These are phyloP conservation scores for Drosophila orosa DNA, from an alignment of 1,140 invertebrate genomes.

Conservation along the genomic window DNA sequence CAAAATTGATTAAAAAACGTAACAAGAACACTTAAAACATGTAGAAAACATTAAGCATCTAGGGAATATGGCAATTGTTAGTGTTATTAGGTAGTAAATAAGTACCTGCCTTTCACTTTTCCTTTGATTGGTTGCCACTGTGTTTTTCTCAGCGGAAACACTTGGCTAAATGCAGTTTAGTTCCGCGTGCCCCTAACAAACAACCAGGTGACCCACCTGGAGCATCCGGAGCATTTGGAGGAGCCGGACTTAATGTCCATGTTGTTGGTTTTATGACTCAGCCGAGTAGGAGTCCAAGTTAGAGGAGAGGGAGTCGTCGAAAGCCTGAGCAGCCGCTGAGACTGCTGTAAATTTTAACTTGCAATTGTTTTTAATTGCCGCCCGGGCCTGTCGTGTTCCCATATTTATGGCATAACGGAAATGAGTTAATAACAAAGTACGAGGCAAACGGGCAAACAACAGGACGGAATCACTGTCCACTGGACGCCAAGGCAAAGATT, in stretches of 20 bases:
- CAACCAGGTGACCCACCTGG: slow-evolving; percentile 5
- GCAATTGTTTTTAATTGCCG: slow-evolving; percentile 81
- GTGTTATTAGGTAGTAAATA: slow-evolving; percentile 7
- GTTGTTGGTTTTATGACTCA: slow-evolving; percentile 78
- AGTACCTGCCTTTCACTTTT: slow-evolving; percentile 3
- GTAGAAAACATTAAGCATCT: background rate
- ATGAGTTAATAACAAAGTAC: slow-evolving; percentile 82
- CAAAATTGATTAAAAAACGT: background rate
- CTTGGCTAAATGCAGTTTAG: slow-evolving; percentile 20
- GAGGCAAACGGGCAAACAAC: slow-evolving; percentile 51
- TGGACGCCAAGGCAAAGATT: slow-evolving; percentile 47
- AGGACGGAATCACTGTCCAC: slow-evolving; percentile 30
- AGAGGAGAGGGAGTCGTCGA: slow-evolving; percentile 1
- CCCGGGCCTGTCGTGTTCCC: slow-evolving; percentile 70
- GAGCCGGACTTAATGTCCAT: slow-evolving; percentile 60
- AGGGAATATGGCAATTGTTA: background rate
- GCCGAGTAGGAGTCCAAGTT: slow-evolving; percentile 13
- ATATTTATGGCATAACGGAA: slow-evolving; percentile 81
- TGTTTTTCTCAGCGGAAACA: slow-evolving; percentile 16
- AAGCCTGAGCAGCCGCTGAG: slow-evolving; percentile 52
- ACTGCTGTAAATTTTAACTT: slow-evolving; percentile 78
- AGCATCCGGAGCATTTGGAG: background rate
- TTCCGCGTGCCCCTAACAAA: slow-evolving; percentile 10
- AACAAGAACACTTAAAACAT: background rate
- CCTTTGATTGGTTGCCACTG: background rate